Percentiles rank a stretch among this genome's conserved stretches.
phyloP scores from a whole-genome alignment of 2,888 invertebrate species.

The Argynnis bischoffii region DNA sequence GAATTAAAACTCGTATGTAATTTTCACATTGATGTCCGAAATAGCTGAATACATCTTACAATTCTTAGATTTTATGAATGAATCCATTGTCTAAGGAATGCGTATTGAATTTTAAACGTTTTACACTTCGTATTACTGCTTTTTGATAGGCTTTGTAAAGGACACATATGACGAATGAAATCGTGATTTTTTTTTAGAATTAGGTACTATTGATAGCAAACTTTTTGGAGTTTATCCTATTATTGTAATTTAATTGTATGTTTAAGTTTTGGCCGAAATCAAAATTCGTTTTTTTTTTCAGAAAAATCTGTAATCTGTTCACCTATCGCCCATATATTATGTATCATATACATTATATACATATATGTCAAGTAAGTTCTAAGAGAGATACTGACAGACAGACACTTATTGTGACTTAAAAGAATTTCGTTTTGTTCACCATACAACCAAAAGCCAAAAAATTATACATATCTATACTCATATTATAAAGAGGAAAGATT shows the following conservation, averaged over 20 bases:
- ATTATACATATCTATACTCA: too few relatives aligned
- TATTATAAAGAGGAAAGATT: too few relatives aligned
- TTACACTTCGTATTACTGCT: slow-evolving; percentile 13
- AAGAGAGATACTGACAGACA: too few relatives aligned
- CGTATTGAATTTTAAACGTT: slow-evolving; percentile 38
- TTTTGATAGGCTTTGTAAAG: slow-evolving; percentile 26
- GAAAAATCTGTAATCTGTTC: too few relatives aligned
- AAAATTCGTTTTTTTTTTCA: too few relatives aligned
- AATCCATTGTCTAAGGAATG: slow-evolving; percentile 52
- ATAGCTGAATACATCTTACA: slow-evolving; percentile 21
- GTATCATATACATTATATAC: too few relatives aligned
- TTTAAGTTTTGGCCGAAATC: too few relatives aligned
- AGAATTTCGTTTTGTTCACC: too few relatives aligned
- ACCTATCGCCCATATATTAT: too few relatives aligned
- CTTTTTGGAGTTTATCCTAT: background rate
- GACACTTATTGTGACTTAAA: too few relatives aligned
- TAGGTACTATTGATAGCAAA: background rate
- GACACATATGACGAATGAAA: slow-evolving; percentile 27
- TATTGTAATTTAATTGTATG: background rate
- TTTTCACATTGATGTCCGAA: slow-evolving; percentile 20
- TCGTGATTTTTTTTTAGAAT: slow-evolving; percentile 10
- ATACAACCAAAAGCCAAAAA: too few relatives aligned
- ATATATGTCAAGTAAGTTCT: too few relatives aligned
- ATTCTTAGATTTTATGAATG: slow-evolving; percentile 60
- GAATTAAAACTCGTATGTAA: slow-evolving; percentile 12